Evolutionary conservation across 2,888 invertebrate genomes (phyloP), one percentile per base, ranked within the genome.

Genomic region (Thereva nobilitata): DNA sequence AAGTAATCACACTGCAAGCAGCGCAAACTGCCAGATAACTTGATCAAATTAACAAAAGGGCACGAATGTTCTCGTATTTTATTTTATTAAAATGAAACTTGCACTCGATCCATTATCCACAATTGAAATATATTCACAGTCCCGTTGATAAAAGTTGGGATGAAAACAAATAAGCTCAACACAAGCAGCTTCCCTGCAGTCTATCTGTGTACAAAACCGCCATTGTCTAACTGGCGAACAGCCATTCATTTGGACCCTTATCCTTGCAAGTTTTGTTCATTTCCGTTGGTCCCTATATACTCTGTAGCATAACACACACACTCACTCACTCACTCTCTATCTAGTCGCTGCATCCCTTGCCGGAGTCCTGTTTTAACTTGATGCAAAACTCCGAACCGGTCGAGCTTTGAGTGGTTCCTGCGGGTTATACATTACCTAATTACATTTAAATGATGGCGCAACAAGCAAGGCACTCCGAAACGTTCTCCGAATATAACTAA

Each of bases 401-500:
- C 44, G n/a, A 61, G 54, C 40, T 54, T 54, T 10, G 52, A 61
- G 41, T 63, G 54, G 54, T 55, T 67, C 55, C 61, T 61, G 63
- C 47, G 59, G 64, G 59, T 64, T 59, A 68, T 65, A 65, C 65
- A 68, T 64, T 72, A 71, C 71, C 72, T 73, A 73, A 73, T 73
- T 73, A 73, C 70, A 71, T 72, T 73, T 72, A 71, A 72, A 72
- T 73, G 72, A 71, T 50, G 70, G 72, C 69, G 72, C 73, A 73
- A 73, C 73, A 73, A 73, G 73, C 73, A 59, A 41, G 34, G 61
- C 49, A 57, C 49, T 66, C 23, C 45, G 35, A 42, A 56, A 44
- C 45, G 44, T 35, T 54, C 52, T 23, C 23, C 34, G 55, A 56
- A 44, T 56, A 55, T 49, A 66, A 50, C 59, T 52, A 67, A 68